Percentiles rank a stretch among this genome's conserved stretches.
Conservation (phyloP, 2,797 vertebrate species). For the Myripristis murdjan region DNA sequence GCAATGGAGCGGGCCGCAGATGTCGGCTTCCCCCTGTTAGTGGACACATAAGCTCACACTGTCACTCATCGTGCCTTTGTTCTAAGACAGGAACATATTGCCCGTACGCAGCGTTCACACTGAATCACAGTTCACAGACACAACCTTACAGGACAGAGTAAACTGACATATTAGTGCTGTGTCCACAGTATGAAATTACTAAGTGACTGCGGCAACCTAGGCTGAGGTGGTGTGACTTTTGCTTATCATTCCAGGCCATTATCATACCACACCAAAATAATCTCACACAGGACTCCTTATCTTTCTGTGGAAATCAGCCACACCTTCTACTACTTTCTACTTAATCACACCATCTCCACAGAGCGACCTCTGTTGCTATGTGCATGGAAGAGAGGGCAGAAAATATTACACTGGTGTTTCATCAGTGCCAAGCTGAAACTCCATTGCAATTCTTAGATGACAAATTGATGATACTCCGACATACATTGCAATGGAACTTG, state of each 20-base stretch:
- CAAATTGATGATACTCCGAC: constrained; percentile 24
- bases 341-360: constrained; percentile 38
- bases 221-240: neutral
- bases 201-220: neutral
- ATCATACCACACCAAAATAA: neutral
- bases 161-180: neutral
- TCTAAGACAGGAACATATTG: constrained; percentile 46
- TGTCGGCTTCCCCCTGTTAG: constrained; percentile 53
- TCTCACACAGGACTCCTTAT: constrained; percentile 3
- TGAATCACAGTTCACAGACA: neutral
- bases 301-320: constrained; percentile 35
- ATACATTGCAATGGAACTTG: constrained; percentile 18
- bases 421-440: constrained; percentile 64
- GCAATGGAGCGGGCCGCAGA: constrained; percentile 68
- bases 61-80: constrained; percentile 66
- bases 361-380: constrained; percentile 67
- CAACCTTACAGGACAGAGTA: neutral
- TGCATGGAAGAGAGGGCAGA: constrained; percentile 27
- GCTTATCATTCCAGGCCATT: neutral
- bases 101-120: constrained; percentile 27
- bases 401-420: constrained; percentile 66
- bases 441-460: constrained; percentile 17
- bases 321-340: constrained; percentile 38
- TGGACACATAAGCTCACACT: constrained; percentile 46
- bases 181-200: neutral